Evolutionary conservation across 2,888 invertebrate genomes (phyloP).

Genomic region (Mechanitis messenoides): DNA sequence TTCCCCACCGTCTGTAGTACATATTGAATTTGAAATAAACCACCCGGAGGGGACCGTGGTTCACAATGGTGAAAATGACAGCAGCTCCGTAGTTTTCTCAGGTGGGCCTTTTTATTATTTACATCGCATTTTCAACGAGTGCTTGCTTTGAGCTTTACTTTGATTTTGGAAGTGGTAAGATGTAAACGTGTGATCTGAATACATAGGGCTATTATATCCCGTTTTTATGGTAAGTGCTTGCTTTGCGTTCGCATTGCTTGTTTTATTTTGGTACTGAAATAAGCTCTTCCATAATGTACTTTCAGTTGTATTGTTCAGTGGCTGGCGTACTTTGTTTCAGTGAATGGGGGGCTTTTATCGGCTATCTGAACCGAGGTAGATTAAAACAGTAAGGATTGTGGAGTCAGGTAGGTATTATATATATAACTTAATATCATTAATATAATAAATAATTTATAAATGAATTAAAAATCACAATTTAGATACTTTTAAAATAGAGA

Average conservation of each 20-base stretch:
- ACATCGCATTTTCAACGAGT: constrained; percentile 75
- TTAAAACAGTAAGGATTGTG: not conserved
- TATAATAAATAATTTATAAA: not conserved
- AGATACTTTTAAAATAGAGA: constrained; percentile 1
- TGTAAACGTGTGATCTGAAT: constrained; percentile 70
- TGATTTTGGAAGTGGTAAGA: constrained; percentile 70
- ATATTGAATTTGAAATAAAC: constrained; percentile 74
- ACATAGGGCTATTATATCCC: constrained; percentile 43
- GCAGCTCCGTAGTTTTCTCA: constrained; percentile 40
- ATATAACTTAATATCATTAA: not conserved
- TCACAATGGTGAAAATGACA: constrained; percentile 65
- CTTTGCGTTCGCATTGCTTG: constrained; percentile 40
- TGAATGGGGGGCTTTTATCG: constrained; percentile 5
- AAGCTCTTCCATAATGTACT: constrained; percentile 27
- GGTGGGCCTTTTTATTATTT: constrained; percentile 72
- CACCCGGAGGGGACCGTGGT: constrained; percentile 55
- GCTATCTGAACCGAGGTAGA: constrained; percentile 2
- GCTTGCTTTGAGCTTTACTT: constrained; percentile 72
- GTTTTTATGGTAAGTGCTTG: constrained; percentile 60
- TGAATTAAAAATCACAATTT: not conserved
- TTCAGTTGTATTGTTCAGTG: constrained; percentile 17
- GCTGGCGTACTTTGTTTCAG: constrained; percentile 2
- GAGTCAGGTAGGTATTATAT: not conserved
- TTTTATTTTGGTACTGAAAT: constrained; percentile 34
- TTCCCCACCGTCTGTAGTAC: constrained; percentile 56